A percentile compares a stretch with the other conserved stretches of the same genome.
phyloP scores from a whole-genome alignment of 2,797 vertebrate genomes.

The Esox masquinongy region DNA sequence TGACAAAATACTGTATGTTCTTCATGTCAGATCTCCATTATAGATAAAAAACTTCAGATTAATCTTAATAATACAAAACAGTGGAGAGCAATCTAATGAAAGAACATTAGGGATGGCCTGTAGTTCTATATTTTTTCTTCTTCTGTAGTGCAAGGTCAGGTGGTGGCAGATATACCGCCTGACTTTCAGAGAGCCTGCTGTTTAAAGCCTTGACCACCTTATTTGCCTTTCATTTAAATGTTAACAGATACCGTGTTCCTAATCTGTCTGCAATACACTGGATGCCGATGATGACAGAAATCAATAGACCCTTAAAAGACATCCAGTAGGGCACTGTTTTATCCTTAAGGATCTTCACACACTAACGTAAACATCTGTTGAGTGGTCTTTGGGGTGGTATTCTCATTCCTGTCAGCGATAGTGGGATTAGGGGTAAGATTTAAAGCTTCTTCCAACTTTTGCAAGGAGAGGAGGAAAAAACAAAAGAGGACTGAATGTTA shows the following conservation, averaged over 20 bases:
- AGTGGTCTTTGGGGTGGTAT: constrained; percentile 69
- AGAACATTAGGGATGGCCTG: background rate
- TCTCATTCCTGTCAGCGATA: constrained; percentile 69
- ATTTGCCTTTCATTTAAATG: constrained; percentile 57
- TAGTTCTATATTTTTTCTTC: background rate
- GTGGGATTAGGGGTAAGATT: constrained; percentile 72
- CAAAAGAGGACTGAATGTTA: constrained; percentile 2
- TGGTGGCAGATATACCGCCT: background rate
- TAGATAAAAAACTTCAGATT: background rate
- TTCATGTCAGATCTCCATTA: background rate
- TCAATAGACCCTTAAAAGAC: constrained; percentile 69
- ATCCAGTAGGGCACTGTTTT: constrained; percentile 71
- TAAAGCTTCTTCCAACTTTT: constrained; percentile 64
- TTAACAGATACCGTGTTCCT: constrained; percentile 64
- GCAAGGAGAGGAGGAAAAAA: constrained; percentile 36
- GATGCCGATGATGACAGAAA: constrained; percentile 71
- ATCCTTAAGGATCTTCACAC: constrained; percentile 74
- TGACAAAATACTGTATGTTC: background rate
- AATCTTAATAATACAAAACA: background rate
- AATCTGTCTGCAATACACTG: constrained; percentile 74
- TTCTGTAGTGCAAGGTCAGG: background rate
- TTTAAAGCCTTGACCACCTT: constrained; percentile 26
- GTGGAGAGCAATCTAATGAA: background rate
- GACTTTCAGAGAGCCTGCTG: background rate
- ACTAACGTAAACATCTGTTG: constrained; percentile 68